Percentiles rank a stretch among this genome's conserved stretches.
These are phyloP conservation scores for Agapornis canus DNA, from an alignment of 2,797 vertebrate genomes.

Conservation along the genomic window DNA sequence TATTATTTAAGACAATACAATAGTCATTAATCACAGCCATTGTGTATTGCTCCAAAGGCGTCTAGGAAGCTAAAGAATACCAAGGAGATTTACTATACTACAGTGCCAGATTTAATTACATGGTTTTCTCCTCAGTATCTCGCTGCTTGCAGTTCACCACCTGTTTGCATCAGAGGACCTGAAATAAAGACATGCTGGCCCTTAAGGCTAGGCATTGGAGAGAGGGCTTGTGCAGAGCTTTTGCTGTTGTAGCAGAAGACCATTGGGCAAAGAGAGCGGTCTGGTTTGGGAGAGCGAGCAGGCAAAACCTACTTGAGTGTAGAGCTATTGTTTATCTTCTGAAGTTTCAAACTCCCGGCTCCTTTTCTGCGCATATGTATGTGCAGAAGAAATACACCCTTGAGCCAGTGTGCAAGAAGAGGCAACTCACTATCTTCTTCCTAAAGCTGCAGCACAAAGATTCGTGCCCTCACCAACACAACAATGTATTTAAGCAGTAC, in stretches of 20 bases:
- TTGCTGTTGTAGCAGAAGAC: neutral
- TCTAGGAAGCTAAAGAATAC: slow-evolving; percentile 34
- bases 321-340: slow-evolving; percentile 8
- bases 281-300: neutral
- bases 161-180: slow-evolving; percentile 41
- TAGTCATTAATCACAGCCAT: slow-evolving; percentile 54
- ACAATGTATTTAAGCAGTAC: neutral
- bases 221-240: neutral
- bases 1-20: slow-evolving; percentile 58
- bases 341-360: slow-evolving; percentile 1
- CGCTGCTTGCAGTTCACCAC: neutral
- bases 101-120: slow-evolving; percentile 51
- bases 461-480: neutral
- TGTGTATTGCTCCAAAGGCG: neutral
- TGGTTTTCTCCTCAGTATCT: slow-evolving; percentile 11
- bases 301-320: neutral
- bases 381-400: neutral
- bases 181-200: neutral
- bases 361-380: neutral
- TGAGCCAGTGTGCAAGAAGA: neutral
- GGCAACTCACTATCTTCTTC: neutral
- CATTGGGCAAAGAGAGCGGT: neutral
- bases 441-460: neutral
- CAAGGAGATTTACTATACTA: slow-evolving; percentile 16
- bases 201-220: neutral